Conservation (phyloP, 2,888 invertebrate species). For the Teleogryllus oceanicus region DNA sequence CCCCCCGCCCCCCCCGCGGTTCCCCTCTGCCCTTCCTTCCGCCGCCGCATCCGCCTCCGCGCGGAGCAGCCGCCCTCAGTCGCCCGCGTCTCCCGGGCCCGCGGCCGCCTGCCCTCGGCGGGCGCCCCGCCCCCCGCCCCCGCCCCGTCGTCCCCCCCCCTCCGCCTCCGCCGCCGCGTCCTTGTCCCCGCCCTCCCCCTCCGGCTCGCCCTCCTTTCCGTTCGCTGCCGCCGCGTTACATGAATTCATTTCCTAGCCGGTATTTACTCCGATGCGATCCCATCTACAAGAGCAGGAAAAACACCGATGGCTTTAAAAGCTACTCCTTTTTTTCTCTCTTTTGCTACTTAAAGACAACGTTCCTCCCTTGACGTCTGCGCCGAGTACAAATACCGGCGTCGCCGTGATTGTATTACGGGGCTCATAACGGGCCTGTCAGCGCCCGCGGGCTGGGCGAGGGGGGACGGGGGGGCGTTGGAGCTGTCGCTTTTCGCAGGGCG, state of each 20-base stretch:
- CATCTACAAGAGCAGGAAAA: slow-evolving; percentile 1
- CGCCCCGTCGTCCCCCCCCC: no score
- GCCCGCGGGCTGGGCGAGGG: neutral
- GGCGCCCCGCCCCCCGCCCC: no score
- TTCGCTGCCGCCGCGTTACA: neutral
- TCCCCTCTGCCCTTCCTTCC: no score
- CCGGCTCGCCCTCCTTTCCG: neutral
- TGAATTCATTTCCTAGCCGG: slow-evolving; percentile 9
- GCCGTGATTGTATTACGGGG: neutral
- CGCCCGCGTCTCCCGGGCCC: neutral
- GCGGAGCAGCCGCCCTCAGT: neutral
- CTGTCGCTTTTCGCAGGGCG: neutral
- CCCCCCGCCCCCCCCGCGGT: neutral
- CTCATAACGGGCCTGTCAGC: neutral
- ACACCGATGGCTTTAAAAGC: slow-evolving; percentile 18
- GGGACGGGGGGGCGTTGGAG: neutral
- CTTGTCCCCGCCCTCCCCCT: neutral
- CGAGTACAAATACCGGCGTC: neutral
- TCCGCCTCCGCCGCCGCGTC: neutral
- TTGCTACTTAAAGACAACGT: neutral
- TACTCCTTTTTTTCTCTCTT: neutral
- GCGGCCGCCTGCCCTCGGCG: neutral
- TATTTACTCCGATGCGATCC: neutral
- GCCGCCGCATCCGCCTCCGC: neutral
- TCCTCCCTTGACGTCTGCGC: neutral